Percentiles rank a stretch among this genome's conserved stretches.
Conservation (phyloP, 1,140 invertebrate genomes). For the Epicauta chinensis region DNA sequence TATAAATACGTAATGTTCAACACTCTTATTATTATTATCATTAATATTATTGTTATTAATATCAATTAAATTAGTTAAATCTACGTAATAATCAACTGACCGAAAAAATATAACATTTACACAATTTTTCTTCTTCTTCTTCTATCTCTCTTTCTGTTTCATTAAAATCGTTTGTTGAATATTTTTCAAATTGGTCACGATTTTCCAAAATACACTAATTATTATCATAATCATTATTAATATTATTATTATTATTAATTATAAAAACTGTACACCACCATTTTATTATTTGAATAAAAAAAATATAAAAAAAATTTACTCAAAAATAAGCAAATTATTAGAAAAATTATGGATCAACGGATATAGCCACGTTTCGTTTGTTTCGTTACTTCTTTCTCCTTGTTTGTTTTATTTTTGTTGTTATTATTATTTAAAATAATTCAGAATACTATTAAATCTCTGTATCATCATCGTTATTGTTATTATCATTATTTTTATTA, state of each 20-base stretch:
- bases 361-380: background rate
- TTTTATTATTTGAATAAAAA: conserved; percentile 22
- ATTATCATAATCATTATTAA: conserved; percentile 23
- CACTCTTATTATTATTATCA: conserved; percentile 15
- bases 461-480: no score
- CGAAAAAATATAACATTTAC: conserved; percentile 41
- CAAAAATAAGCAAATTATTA: conserved; percentile 5
- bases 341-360: background rate
- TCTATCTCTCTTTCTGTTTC: background rate
- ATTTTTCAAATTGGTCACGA: conserved; percentile 33
- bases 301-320: conserved; percentile 12
- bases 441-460: no score
- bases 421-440: no score
- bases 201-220: background rate
- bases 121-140: conserved; percentile 27
- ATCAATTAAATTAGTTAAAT: conserved; percentile 20
- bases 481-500: no score
- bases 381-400: background rate
- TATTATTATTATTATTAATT: conserved; percentile 31
- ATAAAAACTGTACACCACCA: conserved; percentile 37
- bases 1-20: conserved; percentile 36
- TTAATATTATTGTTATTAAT: conserved; percentile 13
- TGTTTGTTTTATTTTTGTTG: no score
- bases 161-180: no score
- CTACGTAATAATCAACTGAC: conserved; percentile 39